Percentiles rank a stretch among this genome's conserved stretches.
Conservation (phyloP, 2,888 invertebrate genomes). For the Lycia hirtaria region DNA sequence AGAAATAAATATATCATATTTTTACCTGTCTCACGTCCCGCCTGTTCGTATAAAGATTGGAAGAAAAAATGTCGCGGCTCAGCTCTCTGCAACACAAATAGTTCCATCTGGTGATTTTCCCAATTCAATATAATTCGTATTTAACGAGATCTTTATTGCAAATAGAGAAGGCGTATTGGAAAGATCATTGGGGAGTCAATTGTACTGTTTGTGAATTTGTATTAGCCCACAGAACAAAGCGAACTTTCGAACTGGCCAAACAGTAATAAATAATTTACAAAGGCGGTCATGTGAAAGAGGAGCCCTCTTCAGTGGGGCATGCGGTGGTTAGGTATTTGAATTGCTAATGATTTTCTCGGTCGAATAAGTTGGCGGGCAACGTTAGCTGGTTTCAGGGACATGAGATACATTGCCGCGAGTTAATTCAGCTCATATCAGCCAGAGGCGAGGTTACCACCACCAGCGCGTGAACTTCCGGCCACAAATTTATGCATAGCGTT, state of each 20-base stretch:
- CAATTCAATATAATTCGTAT: constrained; percentile 12
- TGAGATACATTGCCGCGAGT: constrained; percentile 57
- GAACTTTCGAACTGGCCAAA: constrained; percentile 72
- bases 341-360: constrained; percentile 77
- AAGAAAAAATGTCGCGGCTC: background rate
- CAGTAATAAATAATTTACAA: constrained; percentile 82
- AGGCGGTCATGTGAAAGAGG: constrained; percentile 78
- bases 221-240: constrained; percentile 69
- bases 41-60: background rate
- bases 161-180: constrained; percentile 20
- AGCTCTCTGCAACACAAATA: constrained; percentile 5
- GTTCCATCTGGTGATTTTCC: constrained; percentile 8
- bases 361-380: constrained; percentile 68
- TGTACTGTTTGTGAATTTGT: constrained; percentile 59
- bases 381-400: constrained; percentile 67
- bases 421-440: constrained; percentile 44
- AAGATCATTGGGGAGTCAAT: constrained; percentile 47
- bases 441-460: constrained; percentile 36
- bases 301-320: constrained; percentile 66
- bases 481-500: constrained; percentile 38
- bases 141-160: constrained; percentile 7
- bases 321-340: constrained; percentile 79
- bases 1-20: constrained; percentile 31
- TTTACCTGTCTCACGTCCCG: constrained; percentile 12
- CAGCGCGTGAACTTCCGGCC: constrained; percentile 32